Evolutionary conservation across 2,113 vertebrate genomes (phyloP).

Genomic region (Tupaia chinensis): DNA sequence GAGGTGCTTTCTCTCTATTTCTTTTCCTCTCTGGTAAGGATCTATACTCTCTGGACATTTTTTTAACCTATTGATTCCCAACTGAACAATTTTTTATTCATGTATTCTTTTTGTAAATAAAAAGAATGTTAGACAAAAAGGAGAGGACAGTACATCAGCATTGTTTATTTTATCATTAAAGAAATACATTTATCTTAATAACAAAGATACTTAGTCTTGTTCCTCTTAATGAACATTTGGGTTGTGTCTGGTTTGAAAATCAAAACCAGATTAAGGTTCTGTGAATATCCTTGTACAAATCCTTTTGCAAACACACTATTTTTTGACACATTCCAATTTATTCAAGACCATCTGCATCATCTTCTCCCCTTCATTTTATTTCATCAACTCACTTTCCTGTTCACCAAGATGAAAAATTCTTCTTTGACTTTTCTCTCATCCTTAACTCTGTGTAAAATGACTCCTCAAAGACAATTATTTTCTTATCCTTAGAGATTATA

Average conservation of each 20-base stretch:
- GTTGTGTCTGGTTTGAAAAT: background rate
- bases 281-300: background rate
- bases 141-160: background rate
- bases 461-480: background rate
- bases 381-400: background rate
- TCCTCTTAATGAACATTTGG: background rate
- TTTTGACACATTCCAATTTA: background rate
- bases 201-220: background rate
- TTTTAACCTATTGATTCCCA: background rate
- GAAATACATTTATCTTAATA: conserved; percentile 16
- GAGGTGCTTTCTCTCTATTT: too few species aligned
- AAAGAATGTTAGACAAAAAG: conserved; percentile 15
- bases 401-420: background rate
- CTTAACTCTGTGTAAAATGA: background rate
- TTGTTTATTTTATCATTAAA: conserved; percentile 3
- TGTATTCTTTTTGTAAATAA: conserved; percentile 12
- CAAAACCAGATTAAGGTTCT: background rate
- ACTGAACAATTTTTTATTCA: conserved; percentile 9
- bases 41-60: too few species aligned
- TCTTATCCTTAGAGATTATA: background rate
- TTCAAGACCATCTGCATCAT: background rate
- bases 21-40: too few species aligned
- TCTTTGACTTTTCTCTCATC: background rate
- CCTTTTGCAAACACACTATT: background rate
- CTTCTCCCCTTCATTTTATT: background rate